Evolutionary conservation across 2,888 invertebrate species (phyloP), one percentile per base, ranked within the genome.

Genomic region (Ctena decussata): DNA sequence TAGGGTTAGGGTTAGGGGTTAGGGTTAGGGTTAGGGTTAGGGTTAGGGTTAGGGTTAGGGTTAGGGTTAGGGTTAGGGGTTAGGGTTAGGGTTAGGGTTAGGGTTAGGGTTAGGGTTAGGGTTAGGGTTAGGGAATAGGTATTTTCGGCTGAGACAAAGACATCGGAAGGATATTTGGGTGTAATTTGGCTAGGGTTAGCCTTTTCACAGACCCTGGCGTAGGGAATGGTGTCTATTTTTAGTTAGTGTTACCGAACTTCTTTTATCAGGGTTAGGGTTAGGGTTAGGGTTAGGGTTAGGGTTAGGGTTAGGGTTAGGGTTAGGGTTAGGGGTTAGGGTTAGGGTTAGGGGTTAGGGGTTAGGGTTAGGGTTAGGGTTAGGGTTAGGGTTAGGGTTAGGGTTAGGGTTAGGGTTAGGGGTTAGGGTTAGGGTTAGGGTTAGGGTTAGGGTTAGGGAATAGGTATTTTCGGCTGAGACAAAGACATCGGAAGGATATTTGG

Each of bases 321-420:
- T 81, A 71, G 89, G 81, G 87, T 80, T 84, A 75, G 73, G 80
- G 85, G 73, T 84, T 73, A 72, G 81, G 81, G 72, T 77, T 73
- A 75, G 81, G 83, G 77, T 80, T 78, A 75, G 84, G 84, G 82
- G 87, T 79, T 87, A 85, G 81, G 88, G 90, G 83, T 89, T 89
- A 84, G 89, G 90, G 85, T 90, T 86, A 82, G 86, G 90, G 90
- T 85, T 89, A 87, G 87, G 87, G 84, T 89, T 87, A 69, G 70
- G 57, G 57, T 80, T 73, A 75, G 81, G 81, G 70, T 76, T 72
- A 74, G 80, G 82, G 77, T 80, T 77, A 73, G 83, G 83, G 81
- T 84, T n/a, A n/a, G n/a, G n/a, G n/a, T n/a, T n/a, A n/a, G n/a
- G n/a, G n/a, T n/a, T n/a, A n/a, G n/a, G n/a, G n/a, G n/a, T n/a